A percentile compares a stretch with the other conserved stretches of the same genome.
Evolutionary conservation across 2,797 vertebrate genomes (phyloP).

Genomic region (Rhodeus uyekii): DNA sequence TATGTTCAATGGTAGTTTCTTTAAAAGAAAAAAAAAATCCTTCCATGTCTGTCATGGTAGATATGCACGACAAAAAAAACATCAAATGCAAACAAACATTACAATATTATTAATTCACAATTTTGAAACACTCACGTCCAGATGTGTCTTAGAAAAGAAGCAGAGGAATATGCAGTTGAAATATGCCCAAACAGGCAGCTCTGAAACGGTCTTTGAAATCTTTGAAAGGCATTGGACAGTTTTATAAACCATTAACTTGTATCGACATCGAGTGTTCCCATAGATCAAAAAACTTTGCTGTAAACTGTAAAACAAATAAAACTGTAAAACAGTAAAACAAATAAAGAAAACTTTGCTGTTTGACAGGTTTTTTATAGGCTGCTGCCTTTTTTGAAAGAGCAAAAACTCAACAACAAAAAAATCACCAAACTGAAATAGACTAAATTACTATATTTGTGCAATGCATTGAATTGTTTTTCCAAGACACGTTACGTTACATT

Average conservation of each 20-base stretch:
- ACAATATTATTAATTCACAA: neutral
- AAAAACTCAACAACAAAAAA: too few species aligned
- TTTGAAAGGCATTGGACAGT: neutral
- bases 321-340: too few species aligned
- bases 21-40: neutral
- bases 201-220: slow-evolving; percentile 4
- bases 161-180: neutral
- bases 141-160: neutral
- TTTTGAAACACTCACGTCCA: slow-evolving; percentile 13
- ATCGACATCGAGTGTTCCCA: slow-evolving; percentile 42
- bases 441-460: too few species aligned
- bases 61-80: neutral
- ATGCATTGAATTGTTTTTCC: too few species aligned
- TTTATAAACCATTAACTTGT: slow-evolving; percentile 46
- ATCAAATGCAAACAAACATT: neutral
- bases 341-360: too few species aligned
- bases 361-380: too few species aligned
- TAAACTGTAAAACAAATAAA: too few species aligned
- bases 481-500: too few species aligned
- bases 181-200: neutral
- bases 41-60: neutral
- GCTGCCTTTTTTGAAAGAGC: too few species aligned
- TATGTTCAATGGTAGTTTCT: neutral
- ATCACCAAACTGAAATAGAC: too few species aligned
- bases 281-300: too few species aligned